phyloP scores from a whole-genome alignment of 2,888 invertebrate genomes.

The Hedya salicella region DNA sequence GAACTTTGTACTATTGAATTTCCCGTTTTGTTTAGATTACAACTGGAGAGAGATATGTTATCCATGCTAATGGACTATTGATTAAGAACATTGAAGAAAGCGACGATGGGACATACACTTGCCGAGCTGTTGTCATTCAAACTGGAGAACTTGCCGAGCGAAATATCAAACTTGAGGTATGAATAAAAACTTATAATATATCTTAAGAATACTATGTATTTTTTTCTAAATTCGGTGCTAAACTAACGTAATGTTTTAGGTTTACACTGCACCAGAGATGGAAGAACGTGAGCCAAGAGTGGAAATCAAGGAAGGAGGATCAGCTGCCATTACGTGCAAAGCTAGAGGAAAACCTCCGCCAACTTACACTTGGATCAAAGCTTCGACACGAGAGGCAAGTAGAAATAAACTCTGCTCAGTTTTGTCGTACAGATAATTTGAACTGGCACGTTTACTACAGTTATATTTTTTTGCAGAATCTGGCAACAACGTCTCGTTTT shows the following conservation, averaged over 20 bases:
- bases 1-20: not conserved
- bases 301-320: slow-evolving; percentile 92
- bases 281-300: slow-evolving; percentile 85
- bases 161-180: slow-evolving; percentile 91
- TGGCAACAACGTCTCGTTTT: slow-evolving; percentile 87
- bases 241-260: slow-evolving; percentile 68
- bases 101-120: slow-evolving; percentile 94
- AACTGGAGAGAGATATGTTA: slow-evolving; percentile 89
- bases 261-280: slow-evolving; percentile 90
- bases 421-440: not conserved
- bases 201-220: too few species aligned
- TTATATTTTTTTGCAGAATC: slow-evolving; percentile 75
- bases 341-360: slow-evolving; percentile 95
- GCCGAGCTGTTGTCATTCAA: slow-evolving; percentile 92
- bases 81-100: slow-evolving; percentile 91
- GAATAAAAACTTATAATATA: not conserved
- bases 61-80: slow-evolving; percentile 89
- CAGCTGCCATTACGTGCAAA: slow-evolving; percentile 89
- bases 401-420: not conserved
- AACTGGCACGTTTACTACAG: too few species aligned
- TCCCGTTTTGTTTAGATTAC: slow-evolving; percentile 78
- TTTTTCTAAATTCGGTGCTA: not conserved
- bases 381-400: slow-evolving; percentile 86
- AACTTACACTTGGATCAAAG: slow-evolving; percentile 92
- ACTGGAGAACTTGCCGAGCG: slow-evolving; percentile 92